Percentiles rank a stretch among this genome's conserved stretches.
Conservation (phyloP, 1,140 invertebrate genomes). For the Euura saliciscinereae region DNA sequence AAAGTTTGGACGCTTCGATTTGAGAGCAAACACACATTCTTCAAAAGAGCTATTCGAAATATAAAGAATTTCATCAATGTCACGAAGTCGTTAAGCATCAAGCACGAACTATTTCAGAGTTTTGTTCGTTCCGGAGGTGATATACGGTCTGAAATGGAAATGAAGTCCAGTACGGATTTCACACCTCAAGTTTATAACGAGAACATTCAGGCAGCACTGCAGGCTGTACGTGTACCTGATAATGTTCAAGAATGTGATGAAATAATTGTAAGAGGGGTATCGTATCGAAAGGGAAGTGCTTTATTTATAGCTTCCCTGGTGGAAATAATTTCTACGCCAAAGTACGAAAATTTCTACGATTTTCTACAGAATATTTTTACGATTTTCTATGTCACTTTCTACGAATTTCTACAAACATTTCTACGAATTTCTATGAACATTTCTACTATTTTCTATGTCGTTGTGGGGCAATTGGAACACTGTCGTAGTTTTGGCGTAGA, state of each 20-base stretch:
- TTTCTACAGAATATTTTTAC: too few relatives aligned
- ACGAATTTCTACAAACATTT: too few relatives aligned
- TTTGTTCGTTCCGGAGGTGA: constrained; percentile 28
- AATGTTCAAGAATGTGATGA: constrained; percentile 23
- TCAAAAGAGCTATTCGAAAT: too few relatives aligned
- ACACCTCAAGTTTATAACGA: constrained; percentile 19
- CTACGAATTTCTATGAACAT: too few relatives aligned
- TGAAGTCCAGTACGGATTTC: constrained; percentile 18
- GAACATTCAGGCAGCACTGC: constrained; percentile 20
- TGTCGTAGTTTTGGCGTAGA: too few relatives aligned
- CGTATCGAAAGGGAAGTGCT: constrained; percentile 26
- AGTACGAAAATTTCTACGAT: too few relatives aligned
- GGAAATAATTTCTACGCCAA: too few relatives aligned
- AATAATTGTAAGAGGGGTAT: constrained; percentile 27
- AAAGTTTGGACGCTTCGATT: too few relatives aligned
- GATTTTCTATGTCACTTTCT: too few relatives aligned
- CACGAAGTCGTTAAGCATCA: constrained; percentile 30
- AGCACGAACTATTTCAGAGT: constrained; percentile 36
- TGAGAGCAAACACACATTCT: too few relatives aligned
- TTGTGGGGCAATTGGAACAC: too few relatives aligned
- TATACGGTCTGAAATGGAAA: constrained; percentile 22
- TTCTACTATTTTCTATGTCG: too few relatives aligned
- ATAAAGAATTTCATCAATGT: neutral
- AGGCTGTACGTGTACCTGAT: neutral
- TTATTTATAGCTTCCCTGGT: constrained; percentile 9